phyloP scores from a whole-genome alignment of 1,140 invertebrate genomes.

The Zaprionus kolodkinae region DNA sequence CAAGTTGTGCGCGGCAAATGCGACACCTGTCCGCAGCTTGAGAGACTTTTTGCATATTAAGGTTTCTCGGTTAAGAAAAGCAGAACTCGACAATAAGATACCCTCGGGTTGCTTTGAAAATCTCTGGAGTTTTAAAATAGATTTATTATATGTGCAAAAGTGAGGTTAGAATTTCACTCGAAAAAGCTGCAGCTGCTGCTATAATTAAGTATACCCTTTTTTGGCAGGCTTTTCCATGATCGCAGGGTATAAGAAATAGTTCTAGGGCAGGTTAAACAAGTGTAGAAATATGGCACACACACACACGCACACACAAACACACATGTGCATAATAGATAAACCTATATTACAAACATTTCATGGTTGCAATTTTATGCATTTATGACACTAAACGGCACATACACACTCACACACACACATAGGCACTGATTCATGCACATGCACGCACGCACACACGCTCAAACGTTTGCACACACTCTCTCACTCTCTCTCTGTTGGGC shows the following conservation, averaged over 20 bases:
- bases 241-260: conserved; percentile 39
- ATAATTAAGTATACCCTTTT: too few relatives aligned
- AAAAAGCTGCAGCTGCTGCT: too few relatives aligned
- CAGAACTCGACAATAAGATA: too few relatives aligned
- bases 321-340: conserved; percentile 51
- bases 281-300: conserved; percentile 24
- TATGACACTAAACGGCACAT: conserved; percentile 58
- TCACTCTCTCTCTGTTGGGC: conserved; percentile 17
- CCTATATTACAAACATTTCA: conserved; percentile 54
- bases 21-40: conserved; percentile 33
- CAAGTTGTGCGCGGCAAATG: conserved; percentile 28
- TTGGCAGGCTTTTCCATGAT: too few relatives aligned
- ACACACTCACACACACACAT: conserved; percentile 19
- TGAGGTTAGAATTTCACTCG: too few relatives aligned
- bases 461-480: background rate
- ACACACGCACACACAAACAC: conserved; percentile 10
- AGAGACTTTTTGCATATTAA: conserved; percentile 37
- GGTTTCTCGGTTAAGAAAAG: conserved; percentile 22
- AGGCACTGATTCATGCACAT: conserved; percentile 6
- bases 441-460: conserved; percentile 17
- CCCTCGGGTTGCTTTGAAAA: too few relatives aligned
- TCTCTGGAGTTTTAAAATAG: too few relatives aligned
- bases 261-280: conserved; percentile 59
- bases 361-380: conserved; percentile 79
- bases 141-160: too few relatives aligned